Base-by-base conservation (phyloP, 2,888 invertebrate genomes). In the Alsophila aescularia region DNA sequence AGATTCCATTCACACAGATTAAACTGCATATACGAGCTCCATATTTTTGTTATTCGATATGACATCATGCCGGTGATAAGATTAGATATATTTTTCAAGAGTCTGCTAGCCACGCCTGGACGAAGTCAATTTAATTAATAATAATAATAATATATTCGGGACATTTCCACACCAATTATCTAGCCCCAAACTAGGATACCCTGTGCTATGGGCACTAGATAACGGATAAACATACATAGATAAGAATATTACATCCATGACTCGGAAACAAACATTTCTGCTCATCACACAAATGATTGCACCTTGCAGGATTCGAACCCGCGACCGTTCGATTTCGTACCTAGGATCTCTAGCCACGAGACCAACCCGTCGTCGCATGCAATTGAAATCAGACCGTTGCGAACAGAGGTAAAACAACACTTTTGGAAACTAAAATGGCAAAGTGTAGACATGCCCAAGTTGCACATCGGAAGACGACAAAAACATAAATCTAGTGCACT, bases 1-100 rank as follows among this genome's bases (percentile, higher is more conserved):
- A 60, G 39, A 60, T 64, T 66, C 53, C 64, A 63, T 60, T 44
- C 51, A 40, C 37, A 45, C 36, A 55, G 40, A 66, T 56, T 50
- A 68, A 74, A 76, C 64, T 74, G 70, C 70, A 76, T 59, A 53
- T 18, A 47, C 60, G 60, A 56, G 58, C 60, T 58, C 60, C 58
- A 64, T 62, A 70, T 74, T 76, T 75, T 75, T 76, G 74, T 82
- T 77, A 72, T 72, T 72, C 51, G 58, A 57, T 69, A 73, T 86
- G 86, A 85, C 83, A 82, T 88, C 85, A 85, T 67, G 56, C 62
- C 49, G 54, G 60, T 63, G 85, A 87, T 86, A 83, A 87, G 88
- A 88, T 88, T 73, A 83, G 84, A 86, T 78, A 57, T 60, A 54
- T 55, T 62, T 72, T 73, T 72, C 68, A 75, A 77, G 7, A 24